Evolutionary conservation across 2,888 invertebrate genomes (phyloP).

Genomic region (Campoletis raptor): DNA sequence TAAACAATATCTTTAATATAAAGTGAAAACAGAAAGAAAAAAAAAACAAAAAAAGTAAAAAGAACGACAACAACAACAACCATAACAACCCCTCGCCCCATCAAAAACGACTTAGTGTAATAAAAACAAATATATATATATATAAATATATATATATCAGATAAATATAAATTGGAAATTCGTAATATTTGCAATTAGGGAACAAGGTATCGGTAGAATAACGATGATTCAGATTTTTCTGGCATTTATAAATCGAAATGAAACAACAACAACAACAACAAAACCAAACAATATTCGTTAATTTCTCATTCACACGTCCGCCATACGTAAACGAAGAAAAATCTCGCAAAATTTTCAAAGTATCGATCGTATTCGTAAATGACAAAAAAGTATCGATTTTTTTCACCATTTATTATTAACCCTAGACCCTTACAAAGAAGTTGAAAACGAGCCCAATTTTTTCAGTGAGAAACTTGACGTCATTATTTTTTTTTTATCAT

Average conservation of each 20-base stretch:
- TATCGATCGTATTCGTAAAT: conserved; percentile 18
- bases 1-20: conserved; percentile 72
- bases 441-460: not conserved
- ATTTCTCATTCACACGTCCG: conserved; percentile 37
- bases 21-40: conserved; percentile 14
- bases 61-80: not conserved
- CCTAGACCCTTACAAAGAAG: not conserved
- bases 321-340: conserved; percentile 31
- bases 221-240: conserved; percentile 56
- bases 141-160: conserved; percentile 49
- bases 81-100: conserved; percentile 44
- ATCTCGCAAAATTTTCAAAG: conserved; percentile 59
- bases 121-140: conserved; percentile 53
- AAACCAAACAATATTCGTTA: conserved; percentile 21
- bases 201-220: conserved; percentile 75
- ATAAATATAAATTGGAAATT: conserved; percentile 71
- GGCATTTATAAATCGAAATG: conserved; percentile 20
- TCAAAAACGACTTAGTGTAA: conserved; percentile 52
- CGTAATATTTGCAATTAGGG: conserved; percentile 76
- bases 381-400: not conserved
- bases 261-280: conserved; percentile 11
- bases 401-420: not conserved
- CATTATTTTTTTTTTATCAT: not conserved
- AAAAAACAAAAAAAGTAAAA: not conserved
- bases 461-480: not conserved